Evolutionary conservation across 2,113 vertebrate species (phyloP).

Genomic region (Laterallus jamaicensis): DNA sequence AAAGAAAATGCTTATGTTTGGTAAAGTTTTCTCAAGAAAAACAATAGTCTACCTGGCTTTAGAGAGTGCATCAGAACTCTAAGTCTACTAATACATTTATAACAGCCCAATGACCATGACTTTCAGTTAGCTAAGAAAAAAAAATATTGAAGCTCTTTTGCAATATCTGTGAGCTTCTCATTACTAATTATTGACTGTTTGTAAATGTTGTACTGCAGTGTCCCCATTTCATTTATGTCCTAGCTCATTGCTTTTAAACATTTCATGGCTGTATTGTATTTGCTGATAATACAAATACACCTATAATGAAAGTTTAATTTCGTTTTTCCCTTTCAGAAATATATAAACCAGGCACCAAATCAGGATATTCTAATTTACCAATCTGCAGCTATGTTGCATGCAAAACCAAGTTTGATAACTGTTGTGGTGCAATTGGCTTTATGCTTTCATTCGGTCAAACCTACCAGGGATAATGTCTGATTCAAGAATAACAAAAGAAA

Average conservation of each 20-base stretch:
- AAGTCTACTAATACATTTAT: background rate
- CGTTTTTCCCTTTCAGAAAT: background rate
- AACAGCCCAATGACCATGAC: background rate
- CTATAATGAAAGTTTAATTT: background rate
- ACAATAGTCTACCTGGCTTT: background rate
- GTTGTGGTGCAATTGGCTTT: background rate
- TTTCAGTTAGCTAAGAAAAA: background rate
- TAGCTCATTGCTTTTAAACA: background rate
- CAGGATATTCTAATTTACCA: background rate
- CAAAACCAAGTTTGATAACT: background rate
- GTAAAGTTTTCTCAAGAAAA: background rate
- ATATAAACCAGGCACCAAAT: background rate
- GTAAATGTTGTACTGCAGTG: background rate
- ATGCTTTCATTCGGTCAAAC: background rate
- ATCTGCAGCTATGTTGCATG: background rate
- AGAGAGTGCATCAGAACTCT: background rate
- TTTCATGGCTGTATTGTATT: background rate
- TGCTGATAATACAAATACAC: background rate
- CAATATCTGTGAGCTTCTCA: background rate
- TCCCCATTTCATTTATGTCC: background rate
- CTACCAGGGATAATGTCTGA: background rate
- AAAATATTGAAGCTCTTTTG: background rate
- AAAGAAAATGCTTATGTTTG: background rate
- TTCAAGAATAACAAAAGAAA: background rate
- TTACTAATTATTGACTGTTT: background rate